phyloP scores from a whole-genome alignment of 2,113 vertebrate species.

The Cercopithecus mona region DNA sequence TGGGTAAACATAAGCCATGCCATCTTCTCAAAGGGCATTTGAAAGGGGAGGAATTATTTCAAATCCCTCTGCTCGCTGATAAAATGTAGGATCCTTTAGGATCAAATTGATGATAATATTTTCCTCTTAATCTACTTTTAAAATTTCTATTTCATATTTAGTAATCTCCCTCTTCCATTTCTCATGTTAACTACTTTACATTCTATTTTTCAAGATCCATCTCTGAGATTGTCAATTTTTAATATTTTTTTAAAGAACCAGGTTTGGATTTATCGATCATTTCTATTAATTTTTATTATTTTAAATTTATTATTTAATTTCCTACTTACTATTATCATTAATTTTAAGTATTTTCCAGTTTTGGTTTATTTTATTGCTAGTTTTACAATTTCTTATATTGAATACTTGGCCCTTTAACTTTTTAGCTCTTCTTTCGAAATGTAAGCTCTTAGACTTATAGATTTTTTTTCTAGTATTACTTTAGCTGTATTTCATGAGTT shows the following conservation, averaged over 20 bases:
- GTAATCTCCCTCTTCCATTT: background rate
- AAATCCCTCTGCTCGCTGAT: background rate
- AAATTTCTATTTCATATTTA: background rate
- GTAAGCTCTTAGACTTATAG: background rate
- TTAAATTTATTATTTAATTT: background rate
- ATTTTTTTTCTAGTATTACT: background rate
- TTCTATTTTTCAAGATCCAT: background rate
- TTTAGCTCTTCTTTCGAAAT: background rate
- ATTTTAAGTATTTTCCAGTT: background rate
- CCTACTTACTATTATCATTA: background rate
- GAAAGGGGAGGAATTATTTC: background rate
- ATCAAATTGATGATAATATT: background rate
- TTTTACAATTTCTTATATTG: background rate
- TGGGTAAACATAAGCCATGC: background rate
- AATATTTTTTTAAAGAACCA: background rate
- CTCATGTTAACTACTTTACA: background rate
- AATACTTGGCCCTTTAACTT: background rate
- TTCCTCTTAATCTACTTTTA: background rate
- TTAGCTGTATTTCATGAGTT: background rate
- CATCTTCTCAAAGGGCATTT: background rate
- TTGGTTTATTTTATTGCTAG: background rate
- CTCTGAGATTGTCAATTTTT: background rate
- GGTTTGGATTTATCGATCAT: background rate
- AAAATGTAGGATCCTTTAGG: background rate
- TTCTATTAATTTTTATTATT: background rate